These are phyloP conservation scores for Diploscapter pachys DNA, from an alignment of 1,140 invertebrate species.

Conservation along the genomic window DNA sequence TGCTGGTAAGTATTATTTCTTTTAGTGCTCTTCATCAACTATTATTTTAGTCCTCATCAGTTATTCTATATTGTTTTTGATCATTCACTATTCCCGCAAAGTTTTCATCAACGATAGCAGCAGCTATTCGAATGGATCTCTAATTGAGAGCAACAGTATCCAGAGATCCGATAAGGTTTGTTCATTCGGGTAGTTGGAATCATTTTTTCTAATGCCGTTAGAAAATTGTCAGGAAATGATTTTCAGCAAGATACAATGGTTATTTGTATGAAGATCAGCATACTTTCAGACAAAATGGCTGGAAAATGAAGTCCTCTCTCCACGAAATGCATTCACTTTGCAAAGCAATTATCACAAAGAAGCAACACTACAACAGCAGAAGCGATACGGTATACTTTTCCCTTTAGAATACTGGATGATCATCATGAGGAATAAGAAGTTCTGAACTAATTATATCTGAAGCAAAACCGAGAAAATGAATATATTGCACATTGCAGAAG, in stretches of 20 bases:
- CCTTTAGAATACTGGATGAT: too few species aligned
- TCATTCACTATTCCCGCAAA: conserved; percentile 27
- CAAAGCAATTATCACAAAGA: conserved; percentile 14
- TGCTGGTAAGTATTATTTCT: conserved; percentile 12
- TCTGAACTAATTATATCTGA: too few species aligned
- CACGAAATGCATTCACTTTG: not conserved
- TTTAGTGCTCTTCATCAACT: not conserved
- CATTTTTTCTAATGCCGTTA: too few species aligned
- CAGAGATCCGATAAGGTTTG: conserved; percentile 6
- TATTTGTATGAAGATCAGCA: too few species aligned
- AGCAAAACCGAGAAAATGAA: too few species aligned
- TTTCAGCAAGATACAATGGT: not conserved
- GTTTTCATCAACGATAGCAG: conserved; percentile 1
- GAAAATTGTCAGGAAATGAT: not conserved
- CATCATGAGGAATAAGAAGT: too few species aligned
- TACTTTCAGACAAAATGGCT: not conserved
- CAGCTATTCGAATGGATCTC: conserved; percentile 2
- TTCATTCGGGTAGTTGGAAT: not conserved
- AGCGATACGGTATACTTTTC: too few species aligned
- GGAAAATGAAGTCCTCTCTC: conserved; percentile 2
- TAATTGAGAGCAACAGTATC: conserved; percentile 9
- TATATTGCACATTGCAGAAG: too few species aligned
- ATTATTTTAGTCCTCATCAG: conserved; percentile 26
- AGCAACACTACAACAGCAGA: not conserved
- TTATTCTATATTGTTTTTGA: conserved; percentile 22